These are phyloP conservation scores for Alentia gelatinosa DNA, from an alignment of 2,888 invertebrate genomes.

Conservation along the genomic window DNA sequence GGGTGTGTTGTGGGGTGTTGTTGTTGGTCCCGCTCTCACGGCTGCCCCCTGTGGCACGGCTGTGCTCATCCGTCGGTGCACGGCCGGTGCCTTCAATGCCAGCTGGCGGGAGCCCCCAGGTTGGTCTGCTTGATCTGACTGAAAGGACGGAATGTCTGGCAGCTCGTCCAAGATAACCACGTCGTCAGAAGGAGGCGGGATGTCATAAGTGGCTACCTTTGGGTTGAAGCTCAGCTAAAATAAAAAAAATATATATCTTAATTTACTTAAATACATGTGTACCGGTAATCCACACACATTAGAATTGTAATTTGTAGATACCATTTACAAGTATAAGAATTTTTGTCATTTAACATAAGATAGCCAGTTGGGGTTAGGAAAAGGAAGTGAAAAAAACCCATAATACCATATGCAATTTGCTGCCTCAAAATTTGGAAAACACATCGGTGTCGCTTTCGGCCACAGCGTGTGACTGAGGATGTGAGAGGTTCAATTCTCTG, in stretches of 20 bases:
- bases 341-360: neutral
- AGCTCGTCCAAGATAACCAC: neutral
- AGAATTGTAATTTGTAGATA: neutral
- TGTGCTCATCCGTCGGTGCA: neutral
- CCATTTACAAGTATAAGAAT: neutral
- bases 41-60: neutral
- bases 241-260: neutral
- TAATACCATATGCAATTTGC: neutral
- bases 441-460: too few species aligned
- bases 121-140: neutral
- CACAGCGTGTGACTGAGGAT: too few species aligned
- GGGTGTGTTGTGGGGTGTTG: neutral
- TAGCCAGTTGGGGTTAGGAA: neutral
- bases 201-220: neutral
- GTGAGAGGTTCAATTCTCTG: too few species aligned
- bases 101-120: neutral
- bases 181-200: neutral
- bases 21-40: neutral
- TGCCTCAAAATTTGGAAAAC: too few species aligned
- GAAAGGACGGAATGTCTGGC: neutral
- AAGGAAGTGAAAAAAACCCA: neutral
- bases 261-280: neutral
- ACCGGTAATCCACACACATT: neutral
- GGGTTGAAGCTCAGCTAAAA: conserved; percentile 28
- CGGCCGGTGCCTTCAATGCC: neutral